phyloP scores from a whole-genome alignment of 2,888 invertebrate genomes.

The Ectropis crepuscularia region DNA sequence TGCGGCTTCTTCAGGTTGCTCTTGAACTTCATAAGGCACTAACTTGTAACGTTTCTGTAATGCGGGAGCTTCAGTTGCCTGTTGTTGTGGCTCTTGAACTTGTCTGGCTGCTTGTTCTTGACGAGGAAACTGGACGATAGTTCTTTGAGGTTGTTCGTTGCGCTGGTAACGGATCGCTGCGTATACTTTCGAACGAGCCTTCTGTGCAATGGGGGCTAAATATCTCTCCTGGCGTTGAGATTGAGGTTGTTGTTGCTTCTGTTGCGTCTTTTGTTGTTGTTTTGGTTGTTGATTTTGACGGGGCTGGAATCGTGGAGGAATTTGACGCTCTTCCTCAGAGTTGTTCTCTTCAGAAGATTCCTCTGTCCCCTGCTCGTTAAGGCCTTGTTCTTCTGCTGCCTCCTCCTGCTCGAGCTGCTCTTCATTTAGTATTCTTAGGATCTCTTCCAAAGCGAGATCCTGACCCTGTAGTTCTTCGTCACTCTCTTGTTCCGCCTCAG shows the following conservation, averaged over 20 bases:
- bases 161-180: slow-evolving; percentile 45
- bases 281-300: slow-evolving; percentile 28
- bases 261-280: slow-evolving; percentile 1
- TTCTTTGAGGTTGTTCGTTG: slow-evolving; percentile 40
- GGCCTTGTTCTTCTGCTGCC: slow-evolving; percentile 25
- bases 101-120: slow-evolving; percentile 29
- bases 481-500: slow-evolving; percentile 27
- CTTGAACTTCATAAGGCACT: slow-evolving; percentile 38
- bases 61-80: slow-evolving; percentile 20
- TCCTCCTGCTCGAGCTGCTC: slow-evolving; percentile 32
- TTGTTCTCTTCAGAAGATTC: slow-evolving; percentile 20
- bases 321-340: slow-evolving; percentile 31
- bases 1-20: slow-evolving; percentile 25
- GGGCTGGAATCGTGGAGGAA: slow-evolving; percentile 37
- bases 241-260: slow-evolving; percentile 16
- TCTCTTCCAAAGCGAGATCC: slow-evolving; percentile 39
- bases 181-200: slow-evolving; percentile 34
- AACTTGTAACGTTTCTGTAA: slow-evolving; percentile 30
- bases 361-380: slow-evolving; percentile 36
- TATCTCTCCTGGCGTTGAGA: slow-evolving; percentile 39
- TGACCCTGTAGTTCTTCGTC: slow-evolving; percentile 18
- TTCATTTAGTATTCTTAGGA: slow-evolving; percentile 40
- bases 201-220: slow-evolving; percentile 39
- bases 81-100: slow-evolving; percentile 24
- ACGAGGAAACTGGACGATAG: slow-evolving; percentile 35